These are phyloP conservation scores for Arctia plantaginis DNA, from an alignment of 2,888 invertebrate species.

Conservation along the genomic window DNA sequence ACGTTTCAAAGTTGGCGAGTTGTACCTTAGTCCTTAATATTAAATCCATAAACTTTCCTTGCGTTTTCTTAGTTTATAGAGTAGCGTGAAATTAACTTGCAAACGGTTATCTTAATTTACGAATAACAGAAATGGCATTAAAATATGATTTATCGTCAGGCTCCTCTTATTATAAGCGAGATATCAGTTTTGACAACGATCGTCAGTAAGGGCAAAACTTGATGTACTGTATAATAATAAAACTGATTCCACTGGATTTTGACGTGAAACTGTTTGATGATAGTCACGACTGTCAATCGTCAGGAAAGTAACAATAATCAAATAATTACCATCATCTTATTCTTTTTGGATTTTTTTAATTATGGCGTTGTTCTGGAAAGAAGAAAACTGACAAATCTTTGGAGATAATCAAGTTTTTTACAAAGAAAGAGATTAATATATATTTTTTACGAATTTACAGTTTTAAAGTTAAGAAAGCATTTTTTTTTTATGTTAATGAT, in stretches of 20 bases:
- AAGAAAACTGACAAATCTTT: too few species aligned
- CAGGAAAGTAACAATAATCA: too few species aligned
- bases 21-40: background rate
- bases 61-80: background rate
- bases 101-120: background rate
- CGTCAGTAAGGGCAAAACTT: background rate
- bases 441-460: too few species aligned
- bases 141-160: background rate
- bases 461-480: too few species aligned
- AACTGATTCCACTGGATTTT: background rate
- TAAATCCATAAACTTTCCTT: background rate
- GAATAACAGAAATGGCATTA: background rate
- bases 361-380: too few species aligned
- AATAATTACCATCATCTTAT: too few species aligned
- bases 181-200: background rate
- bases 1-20: background rate
- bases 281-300: too few species aligned
- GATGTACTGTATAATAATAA: background rate
- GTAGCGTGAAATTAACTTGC: background rate
- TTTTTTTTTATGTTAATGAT: too few species aligned
- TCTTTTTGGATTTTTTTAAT: too few species aligned
- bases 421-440: too few species aligned
- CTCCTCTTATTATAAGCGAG: background rate
- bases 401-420: too few species aligned
- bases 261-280: too few species aligned